A percentile compares a stretch with the other conserved stretches of the same genome.
Conservation (phyloP, 2,113 vertebrate genomes). For the Oreochromis niloticus region DNA sequence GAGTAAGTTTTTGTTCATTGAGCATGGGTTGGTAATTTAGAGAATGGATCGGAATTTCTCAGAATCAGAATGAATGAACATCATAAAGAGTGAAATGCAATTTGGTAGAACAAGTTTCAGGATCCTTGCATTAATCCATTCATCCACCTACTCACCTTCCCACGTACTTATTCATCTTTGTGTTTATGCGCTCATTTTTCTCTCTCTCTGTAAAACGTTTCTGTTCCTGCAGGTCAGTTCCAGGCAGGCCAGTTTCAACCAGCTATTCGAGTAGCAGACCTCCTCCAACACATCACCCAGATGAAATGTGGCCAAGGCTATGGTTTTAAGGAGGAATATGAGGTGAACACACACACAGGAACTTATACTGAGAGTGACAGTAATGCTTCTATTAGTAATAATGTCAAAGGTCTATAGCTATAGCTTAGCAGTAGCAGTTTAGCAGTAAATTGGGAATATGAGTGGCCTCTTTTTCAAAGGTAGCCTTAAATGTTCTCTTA, state of each 20-base stretch:
- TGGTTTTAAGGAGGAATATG: slow-evolving; percentile 97
- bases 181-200: neutral
- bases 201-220: neutral
- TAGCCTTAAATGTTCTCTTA: neutral
- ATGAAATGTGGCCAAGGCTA: slow-evolving; percentile 98
- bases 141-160: neutral
- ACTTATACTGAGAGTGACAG: neutral
- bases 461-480: neutral
- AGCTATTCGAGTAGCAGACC: slow-evolving; percentile 91
- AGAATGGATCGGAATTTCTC: neutral
- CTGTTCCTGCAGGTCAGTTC: slow-evolving; percentile 56
- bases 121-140: neutral
- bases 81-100: neutral
- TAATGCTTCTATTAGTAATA: neutral
- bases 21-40: too few relatives aligned
- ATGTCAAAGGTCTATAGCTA: slow-evolving; percentile 1
- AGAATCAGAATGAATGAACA: neutral
- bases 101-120: neutral
- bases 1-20: neutral
- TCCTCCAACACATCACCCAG: slow-evolving; percentile 98
- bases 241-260: slow-evolving; percentile 92
- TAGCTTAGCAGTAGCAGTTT: neutral
- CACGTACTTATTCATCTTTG: neutral
- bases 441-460: neutral
- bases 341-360: slow-evolving; percentile 73